Evolutionary conservation across 2,113 vertebrate species (phyloP).

Genomic region (Chauna torquata): DNA sequence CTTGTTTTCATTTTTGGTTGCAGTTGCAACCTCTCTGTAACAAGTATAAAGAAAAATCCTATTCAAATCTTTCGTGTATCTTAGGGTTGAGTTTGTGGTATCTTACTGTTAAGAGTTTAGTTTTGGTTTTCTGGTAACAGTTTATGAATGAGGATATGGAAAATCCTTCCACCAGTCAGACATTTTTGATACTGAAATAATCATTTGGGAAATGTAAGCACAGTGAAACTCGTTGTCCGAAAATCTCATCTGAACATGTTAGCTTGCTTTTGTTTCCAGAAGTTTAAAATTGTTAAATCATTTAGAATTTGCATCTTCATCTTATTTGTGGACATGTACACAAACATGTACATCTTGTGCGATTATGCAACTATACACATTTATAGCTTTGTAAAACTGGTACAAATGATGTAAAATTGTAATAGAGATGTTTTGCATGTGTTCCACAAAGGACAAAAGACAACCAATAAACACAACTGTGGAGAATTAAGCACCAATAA

Average conservation of each 20-base stretch:
- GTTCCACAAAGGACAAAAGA: not conserved
- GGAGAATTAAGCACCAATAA: not conserved
- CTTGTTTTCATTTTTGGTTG: not conserved
- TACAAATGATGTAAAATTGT: not conserved
- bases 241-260: not conserved
- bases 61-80: not conserved
- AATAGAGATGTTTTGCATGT: not conserved
- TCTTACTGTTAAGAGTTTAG: not conserved
- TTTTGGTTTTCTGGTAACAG: not conserved
- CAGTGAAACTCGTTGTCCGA: not conserved
- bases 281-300: not conserved
- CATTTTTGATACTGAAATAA: not conserved
- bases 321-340: not conserved
- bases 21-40: not conserved
- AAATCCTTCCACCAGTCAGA: not conserved
- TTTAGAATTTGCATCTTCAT: not conserved
- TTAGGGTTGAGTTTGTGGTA: not conserved
- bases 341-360: not conserved
- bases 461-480: not conserved
- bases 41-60: not conserved
- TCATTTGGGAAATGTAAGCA: not conserved
- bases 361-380: not conserved
- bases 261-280: not conserved
- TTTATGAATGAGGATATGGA: not conserved
- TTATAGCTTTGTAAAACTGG: not conserved